Percentiles rank a stretch among this genome's conserved stretches.
phyloP scores from a whole-genome alignment of 2,113 vertebrate species.

The Corythoichthys intestinalis region DNA sequence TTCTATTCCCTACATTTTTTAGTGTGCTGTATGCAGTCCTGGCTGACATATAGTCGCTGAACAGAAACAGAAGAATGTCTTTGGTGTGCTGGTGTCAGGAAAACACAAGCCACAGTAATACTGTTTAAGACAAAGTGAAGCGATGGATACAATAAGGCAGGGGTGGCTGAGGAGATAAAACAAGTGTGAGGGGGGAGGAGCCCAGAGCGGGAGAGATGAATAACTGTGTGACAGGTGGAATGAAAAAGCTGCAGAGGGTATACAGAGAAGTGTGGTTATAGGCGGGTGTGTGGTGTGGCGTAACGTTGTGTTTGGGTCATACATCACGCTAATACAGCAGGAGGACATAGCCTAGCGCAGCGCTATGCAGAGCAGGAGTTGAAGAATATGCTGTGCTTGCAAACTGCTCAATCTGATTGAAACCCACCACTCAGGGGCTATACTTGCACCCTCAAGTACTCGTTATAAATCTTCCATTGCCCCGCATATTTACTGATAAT shows the following conservation, averaged over 20 bases:
- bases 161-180: conserved; percentile 59
- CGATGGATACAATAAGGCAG: conserved; percentile 58
- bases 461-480: conserved; percentile 52
- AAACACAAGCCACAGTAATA: conserved; percentile 36
- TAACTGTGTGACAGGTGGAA: conserved; percentile 67
- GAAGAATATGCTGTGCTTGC: conserved; percentile 71
- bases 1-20: conserved; percentile 15
- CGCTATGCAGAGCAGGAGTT: conserved; percentile 70
- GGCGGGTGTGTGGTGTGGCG: conserved; percentile 46
- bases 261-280: conserved; percentile 51
- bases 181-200: conserved; percentile 47
- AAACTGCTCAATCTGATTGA: conserved; percentile 68
- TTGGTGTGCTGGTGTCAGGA: conserved; percentile 20
- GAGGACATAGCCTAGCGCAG: conserved; percentile 65
- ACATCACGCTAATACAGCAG: conserved; percentile 72
- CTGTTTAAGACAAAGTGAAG: conserved; percentile 46
- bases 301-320: conserved; percentile 59
- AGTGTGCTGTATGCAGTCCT: conserved; percentile 8
- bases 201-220: conserved; percentile 57
- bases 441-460: conserved; percentile 50
- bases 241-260: conserved; percentile 60
- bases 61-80: conserved; percentile 1
- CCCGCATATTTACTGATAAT: conserved; percentile 46
- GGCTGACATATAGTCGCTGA: not conserved
- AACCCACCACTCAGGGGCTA: conserved; percentile 54